A percentile compares a stretch with the other conserved stretches of the same genome.
Evolutionary conservation across 1,140 invertebrate genomes (phyloP).

Genomic region (Meteorus sp.): DNA sequence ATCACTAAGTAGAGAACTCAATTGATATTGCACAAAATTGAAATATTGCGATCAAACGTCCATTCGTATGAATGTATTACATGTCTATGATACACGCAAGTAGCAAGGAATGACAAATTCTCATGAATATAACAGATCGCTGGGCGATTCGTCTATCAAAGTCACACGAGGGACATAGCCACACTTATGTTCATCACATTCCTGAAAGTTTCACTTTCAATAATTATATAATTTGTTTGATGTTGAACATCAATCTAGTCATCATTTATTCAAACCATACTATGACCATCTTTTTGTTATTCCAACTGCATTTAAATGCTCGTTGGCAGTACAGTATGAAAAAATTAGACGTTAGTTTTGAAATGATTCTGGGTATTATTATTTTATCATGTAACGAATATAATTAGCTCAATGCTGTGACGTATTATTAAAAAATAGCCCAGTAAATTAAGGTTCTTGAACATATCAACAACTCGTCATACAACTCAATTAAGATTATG

Average conservation of each 20-base stretch:
- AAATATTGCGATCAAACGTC: no score
- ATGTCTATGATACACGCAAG: no score
- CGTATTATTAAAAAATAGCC: background rate
- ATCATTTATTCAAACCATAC: conserved; percentile 29
- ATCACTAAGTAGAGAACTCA: no score
- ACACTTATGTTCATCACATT: no score
- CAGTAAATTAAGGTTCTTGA: background rate
- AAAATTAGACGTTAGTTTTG: conserved; percentile 23
- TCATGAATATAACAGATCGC: no score
- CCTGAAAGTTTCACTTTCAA: no score
- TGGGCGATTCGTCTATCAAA: no score
- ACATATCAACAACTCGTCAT: background rate
- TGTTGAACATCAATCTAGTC: conserved; percentile 32
- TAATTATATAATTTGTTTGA: conserved; percentile 4
- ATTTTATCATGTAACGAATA: conserved; percentile 30
- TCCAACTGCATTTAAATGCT: background rate
- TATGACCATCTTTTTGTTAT: conserved; percentile 12
- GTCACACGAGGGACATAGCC: no score
- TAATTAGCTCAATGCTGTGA: conserved; percentile 27
- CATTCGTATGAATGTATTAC: no score
- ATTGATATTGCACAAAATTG: no score
- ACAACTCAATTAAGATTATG: conserved; percentile 1
- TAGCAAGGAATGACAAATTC: no score
- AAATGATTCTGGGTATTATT: conserved; percentile 13
- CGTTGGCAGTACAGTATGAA: background rate